A percentile compares a stretch with the other conserved stretches of the same genome.
These are phyloP conservation scores for Manacus vitellinus DNA, from an alignment of 2,113 vertebrate species.

Conservation along the genomic window DNA sequence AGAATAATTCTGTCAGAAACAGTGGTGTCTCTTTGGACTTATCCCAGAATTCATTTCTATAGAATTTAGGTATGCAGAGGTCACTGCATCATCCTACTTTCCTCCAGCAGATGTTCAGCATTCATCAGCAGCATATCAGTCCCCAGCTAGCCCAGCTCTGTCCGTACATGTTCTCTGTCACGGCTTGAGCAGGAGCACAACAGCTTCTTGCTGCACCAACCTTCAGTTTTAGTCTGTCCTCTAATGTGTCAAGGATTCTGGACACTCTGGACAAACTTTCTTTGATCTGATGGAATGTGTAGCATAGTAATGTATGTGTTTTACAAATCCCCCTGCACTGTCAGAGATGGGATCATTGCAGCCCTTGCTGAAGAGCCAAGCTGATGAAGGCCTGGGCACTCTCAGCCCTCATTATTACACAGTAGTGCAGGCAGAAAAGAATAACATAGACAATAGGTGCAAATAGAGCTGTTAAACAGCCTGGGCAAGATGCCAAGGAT, in stretches of 20 bases:
- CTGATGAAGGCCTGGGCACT: background rate
- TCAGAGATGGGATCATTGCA: background rate
- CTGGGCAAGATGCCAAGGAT: background rate
- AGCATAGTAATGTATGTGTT: background rate
- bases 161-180: rapidly evolving
- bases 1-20: constrained; percentile 16
- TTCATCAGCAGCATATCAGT: background rate
- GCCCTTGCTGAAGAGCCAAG: background rate
- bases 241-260: background rate
- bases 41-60: background rate
- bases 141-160: rapidly evolving
- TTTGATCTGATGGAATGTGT: background rate
- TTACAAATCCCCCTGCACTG: background rate
- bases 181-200: background rate
- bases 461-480: constrained; percentile 3
- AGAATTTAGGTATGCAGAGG: background rate
- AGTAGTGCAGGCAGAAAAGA: background rate
- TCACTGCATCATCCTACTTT: background rate
- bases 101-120: background rate
- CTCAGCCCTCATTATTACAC: background rate
- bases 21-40: background rate
- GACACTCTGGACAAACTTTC: background rate
- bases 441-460: background rate
- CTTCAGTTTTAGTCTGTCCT: background rate
- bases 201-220: background rate